Base-by-base conservation (phyloP, 2,888 invertebrate genomes). In the Podabrus alpinus region DNA sequence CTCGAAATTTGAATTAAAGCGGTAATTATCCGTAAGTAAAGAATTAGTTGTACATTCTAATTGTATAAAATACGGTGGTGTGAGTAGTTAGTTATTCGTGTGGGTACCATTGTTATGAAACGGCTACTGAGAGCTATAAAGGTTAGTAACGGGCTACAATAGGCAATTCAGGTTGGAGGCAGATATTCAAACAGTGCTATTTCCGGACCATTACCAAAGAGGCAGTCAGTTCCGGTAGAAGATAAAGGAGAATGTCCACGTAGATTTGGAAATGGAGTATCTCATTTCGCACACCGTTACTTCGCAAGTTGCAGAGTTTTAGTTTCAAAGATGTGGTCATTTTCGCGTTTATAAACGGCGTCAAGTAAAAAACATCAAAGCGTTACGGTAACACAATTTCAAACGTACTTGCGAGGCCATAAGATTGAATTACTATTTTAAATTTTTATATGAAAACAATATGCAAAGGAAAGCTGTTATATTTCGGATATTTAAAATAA, bases 211-310 rank as follows among this genome's bases (percentile, higher is more conserved):
- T 82, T 82, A 82, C 81, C 77, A 78, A 76, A 77, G 78, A 79
- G 78, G 79, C 79, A 81, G 81, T 79, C 81, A 80, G 79, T 82
- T 83, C 82, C 79, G 79, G 79, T 77, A 75, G 76, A 82, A 81
- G 83, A 83, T 83, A 83, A 82, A 82, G 81, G 80, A 79, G 79
- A 76, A 77, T 80, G 79, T 77, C 78, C 80, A 79, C 80, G 79
- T 76, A 76, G 80, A 79, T 76, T 77, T 79, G 78, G 77, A 79
- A 64, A 80, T 82, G 78, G 80, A 82, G 80, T 81, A 80, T 78
- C 82, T 82, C 81, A 81, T 83, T 83, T 82, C 79, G 82, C 81
- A 83, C 80, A 76, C 80, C 80, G 80, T 82, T 82, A 79, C 80
- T 79, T 79, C 78, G 71, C 78, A 79, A 75, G 73, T 69, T 69